A percentile compares a stretch with the other conserved stretches of the same genome.
phyloP scores from a whole-genome alignment of 2,113 vertebrate species.

The Bubo blakistoni region DNA sequence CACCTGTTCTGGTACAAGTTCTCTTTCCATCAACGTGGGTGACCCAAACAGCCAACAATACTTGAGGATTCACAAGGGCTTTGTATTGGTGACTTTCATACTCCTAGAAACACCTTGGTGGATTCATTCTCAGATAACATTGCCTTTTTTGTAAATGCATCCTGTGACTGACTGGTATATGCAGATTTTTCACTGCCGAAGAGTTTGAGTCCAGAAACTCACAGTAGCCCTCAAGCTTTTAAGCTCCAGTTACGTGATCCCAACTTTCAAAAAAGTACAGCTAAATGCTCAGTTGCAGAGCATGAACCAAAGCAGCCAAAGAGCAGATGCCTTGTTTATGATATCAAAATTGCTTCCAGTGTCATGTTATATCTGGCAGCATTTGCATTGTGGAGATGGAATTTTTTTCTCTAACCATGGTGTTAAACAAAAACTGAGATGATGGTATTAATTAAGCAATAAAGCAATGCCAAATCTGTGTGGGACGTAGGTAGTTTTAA shows the following conservation, averaged over 20 bases:
- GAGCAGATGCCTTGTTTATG: background rate
- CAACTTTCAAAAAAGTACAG: background rate
- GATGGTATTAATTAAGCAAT: constrained; percentile 45
- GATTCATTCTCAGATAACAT: background rate
- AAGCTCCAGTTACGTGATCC: background rate
- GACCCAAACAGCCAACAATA: background rate
- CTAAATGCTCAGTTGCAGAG: background rate
- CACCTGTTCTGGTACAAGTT: background rate
- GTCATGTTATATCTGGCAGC: background rate
- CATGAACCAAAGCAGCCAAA: background rate
- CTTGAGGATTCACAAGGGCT: background rate
- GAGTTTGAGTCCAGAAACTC: background rate
- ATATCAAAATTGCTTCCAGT: background rate
- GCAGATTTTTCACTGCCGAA: background rate
- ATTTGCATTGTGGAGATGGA: background rate
- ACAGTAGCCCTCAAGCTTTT: background rate
- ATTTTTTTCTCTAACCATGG: background rate
- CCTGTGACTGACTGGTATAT: background rate
- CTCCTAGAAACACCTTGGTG: background rate
- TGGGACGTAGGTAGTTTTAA: constrained; percentile 45
- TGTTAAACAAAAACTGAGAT: background rate
- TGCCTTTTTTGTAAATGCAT: background rate
- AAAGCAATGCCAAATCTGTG: background rate
- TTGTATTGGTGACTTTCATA: background rate
- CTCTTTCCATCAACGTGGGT: background rate